phyloP scores from a whole-genome alignment of 1,140 invertebrate species.

The Scaptomyza graminum region DNA sequence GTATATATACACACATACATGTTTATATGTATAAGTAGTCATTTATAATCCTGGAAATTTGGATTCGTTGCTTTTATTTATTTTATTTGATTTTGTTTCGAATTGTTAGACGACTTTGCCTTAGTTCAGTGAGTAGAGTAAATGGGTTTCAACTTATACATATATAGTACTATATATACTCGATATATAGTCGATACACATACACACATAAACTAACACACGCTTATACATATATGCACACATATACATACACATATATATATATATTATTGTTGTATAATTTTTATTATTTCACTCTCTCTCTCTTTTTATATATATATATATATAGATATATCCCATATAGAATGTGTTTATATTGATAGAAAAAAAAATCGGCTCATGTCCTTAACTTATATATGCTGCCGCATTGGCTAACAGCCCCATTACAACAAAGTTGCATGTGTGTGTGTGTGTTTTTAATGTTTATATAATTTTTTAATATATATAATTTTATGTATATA shows the following conservation, averaged over 20 bases:
- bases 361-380: slow-evolving; percentile 60
- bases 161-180: neutral
- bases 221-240: slow-evolving; percentile 40
- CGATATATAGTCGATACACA: neutral
- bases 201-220: neutral
- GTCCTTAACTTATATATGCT: slow-evolving; percentile 54
- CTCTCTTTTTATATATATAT: neutral
- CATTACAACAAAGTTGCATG: slow-evolving; percentile 42
- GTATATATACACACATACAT: slow-evolving; percentile 36
- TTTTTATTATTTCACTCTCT: slow-evolving; percentile 11
- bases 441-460: slow-evolving; percentile 16
- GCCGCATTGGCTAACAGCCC: slow-evolving; percentile 13
- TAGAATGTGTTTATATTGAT: slow-evolving; percentile 10
- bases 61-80: slow-evolving; percentile 20
- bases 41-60: neutral
- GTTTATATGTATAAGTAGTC: slow-evolving; percentile 19
- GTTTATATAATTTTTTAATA: slow-evolving; percentile 7
- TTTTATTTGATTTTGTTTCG: no score
- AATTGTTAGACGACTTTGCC: neutral
- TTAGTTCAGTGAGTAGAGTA: neutral
- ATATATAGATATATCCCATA: neutral
- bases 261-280: slow-evolving; percentile 9
- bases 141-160: slow-evolving; percentile 3
- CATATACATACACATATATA: slow-evolving; percentile 18
- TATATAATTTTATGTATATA: neutral